Conservation (phyloP, 2,888 invertebrate genomes). For the Hoplodrina blanda region DNA sequence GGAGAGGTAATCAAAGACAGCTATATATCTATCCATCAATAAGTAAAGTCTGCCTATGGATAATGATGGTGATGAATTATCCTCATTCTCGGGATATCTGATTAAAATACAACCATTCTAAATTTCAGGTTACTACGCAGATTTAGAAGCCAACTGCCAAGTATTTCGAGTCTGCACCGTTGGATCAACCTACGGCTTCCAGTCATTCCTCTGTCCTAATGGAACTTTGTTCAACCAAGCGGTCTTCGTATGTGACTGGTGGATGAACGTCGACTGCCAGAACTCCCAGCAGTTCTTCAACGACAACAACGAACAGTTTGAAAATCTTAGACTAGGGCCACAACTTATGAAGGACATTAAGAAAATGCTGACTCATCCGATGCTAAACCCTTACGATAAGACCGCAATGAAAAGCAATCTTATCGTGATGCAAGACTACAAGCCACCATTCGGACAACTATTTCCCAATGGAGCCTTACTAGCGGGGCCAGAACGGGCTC, state of each 20-base stretch:
- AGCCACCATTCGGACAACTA: conserved; percentile 82
- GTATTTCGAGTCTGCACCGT: conserved; percentile 92
- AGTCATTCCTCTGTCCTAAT: conserved; percentile 92
- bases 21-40: too few species aligned
- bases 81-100: background rate
- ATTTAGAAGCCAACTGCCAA: conserved; percentile 92
- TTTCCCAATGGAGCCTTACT: conserved; percentile 80
- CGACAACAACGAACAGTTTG: conserved; percentile 84
- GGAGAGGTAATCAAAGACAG: too few species aligned
- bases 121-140: conserved; percentile 92
- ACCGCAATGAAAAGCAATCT: conserved; percentile 78
- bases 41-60: too few species aligned
- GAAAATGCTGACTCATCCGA: conserved; percentile 90
- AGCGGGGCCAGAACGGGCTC: conserved; percentile 76
- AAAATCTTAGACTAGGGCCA: conserved; percentile 86
- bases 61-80: too few species aligned
- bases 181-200: conserved; percentile 88
- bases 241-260: conserved; percentile 92
- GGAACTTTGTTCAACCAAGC: conserved; percentile 93
- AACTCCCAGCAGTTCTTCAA: conserved; percentile 82
- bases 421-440: conserved; percentile 86
- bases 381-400: conserved; percentile 84
- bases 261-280: conserved; percentile 92
- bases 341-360: conserved; percentile 91
- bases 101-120: conserved; percentile 14